Conservation (phyloP, 92 coral and sea anemone genomes). For the Galaxea fascicularis region DNA sequence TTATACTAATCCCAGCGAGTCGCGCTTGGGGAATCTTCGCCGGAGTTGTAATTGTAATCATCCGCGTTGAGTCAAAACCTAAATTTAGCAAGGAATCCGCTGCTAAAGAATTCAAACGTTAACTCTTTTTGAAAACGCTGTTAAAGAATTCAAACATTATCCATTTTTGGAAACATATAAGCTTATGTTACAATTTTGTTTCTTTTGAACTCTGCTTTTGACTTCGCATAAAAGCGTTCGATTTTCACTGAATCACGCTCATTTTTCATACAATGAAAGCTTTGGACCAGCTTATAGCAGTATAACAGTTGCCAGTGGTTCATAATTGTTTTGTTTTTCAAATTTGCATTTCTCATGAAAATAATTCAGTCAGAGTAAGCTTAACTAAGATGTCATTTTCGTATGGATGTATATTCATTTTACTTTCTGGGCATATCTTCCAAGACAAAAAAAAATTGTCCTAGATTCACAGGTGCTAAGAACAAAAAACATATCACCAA, state of each 20-base stretch:
- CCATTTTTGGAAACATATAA: too few relatives aligned
- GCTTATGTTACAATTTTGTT: too few relatives aligned
- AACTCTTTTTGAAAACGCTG: conserved; percentile 5
- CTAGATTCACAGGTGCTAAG: neutral
- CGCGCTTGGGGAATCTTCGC: conserved; percentile 14
- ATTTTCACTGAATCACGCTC: neutral
- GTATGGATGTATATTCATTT: neutral
- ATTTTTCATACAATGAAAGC: neutral
- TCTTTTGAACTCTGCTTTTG: neutral
- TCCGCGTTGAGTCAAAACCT: neutral
- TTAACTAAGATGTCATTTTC: neutral
- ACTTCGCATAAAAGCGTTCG: neutral
- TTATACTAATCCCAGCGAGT: conserved; percentile 7
- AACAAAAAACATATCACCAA: conserved; percentile 6
- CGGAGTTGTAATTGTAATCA: conserved; percentile 20
- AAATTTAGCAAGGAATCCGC: conserved; percentile 17
- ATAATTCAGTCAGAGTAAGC: too few relatives aligned
- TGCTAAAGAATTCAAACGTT: neutral
- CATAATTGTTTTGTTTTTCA: too few relatives aligned
- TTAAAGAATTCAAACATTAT: neutral
- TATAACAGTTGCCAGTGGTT: neutral
- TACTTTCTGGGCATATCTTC: neutral
- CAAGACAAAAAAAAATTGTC: neutral
- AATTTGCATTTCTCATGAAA: too few relatives aligned
- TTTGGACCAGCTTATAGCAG: neutral